Evolutionary conservation across 2,888 invertebrate genomes (phyloP), one percentile per base, ranked within the genome.

Genomic region (Microctonus aethiopoides): DNA sequence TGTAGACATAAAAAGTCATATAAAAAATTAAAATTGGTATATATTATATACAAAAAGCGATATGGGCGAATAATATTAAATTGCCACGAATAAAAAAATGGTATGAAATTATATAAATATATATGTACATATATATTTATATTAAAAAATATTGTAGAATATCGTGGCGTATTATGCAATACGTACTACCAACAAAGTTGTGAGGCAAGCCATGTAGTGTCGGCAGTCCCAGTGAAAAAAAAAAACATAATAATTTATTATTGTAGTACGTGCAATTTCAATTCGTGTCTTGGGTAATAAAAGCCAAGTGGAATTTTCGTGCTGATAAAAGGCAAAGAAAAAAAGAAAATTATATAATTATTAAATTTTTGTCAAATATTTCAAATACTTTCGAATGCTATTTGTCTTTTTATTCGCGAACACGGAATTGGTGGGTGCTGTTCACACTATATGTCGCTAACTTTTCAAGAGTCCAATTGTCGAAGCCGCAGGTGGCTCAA

Each of bases 21-120:
- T 77, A 77, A 72, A 78, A 78, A 80, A 77, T 80, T 79, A 77
- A 77, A 79, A 77, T 74, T 75, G 75, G 70, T 78, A 76, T 75
- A 73, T 75, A 74, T 72, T 68, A 59, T 72, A 74, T 77, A 77
- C 75, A 54, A 32, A 67, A 41, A 20, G 61, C n/a, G n/a, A n/a
- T n/a, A 61, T 34, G 60, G 24, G n/a, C n/a, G 36, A 67, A 63
- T 59, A 32, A 70, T 63, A 68, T 66, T 63, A 41, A 72, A 72
- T 70, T 73, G 71, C 69, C 67, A 73, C 66, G 54, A 62, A 65
- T 62, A 13, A 29, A n/a, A n/a, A 68, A 74, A 68, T 32, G 46
- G 68, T 71, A 70, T 66, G 74, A 71, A 77, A 75, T 77, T 72
- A 70, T 72, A 74, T 77, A 34, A 54, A 74, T 74, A 75, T 66